Conservation (phyloP, 2,888 invertebrate genomes). For the Apodemia duryi region DNA sequence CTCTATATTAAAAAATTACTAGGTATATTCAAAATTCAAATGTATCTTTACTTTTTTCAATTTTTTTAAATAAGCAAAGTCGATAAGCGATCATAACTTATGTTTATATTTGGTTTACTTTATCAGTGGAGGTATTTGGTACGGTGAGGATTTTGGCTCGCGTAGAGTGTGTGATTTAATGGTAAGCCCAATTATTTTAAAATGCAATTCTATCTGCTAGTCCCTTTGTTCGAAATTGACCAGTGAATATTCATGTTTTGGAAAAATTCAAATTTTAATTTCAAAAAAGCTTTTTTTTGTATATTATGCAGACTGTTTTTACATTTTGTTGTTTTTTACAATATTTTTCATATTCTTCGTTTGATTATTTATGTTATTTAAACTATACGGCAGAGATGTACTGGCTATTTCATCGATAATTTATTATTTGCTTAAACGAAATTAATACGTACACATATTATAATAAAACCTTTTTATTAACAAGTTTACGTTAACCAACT, state of each 20-base stretch:
- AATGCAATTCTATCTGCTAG: constrained; percentile 69
- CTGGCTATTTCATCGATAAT: neutral
- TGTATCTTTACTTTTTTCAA: too few relatives aligned
- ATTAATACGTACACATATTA: too few relatives aligned
- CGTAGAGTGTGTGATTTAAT: constrained; percentile 28
- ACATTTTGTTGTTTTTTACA: constrained; percentile 52
- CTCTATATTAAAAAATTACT: too few relatives aligned
- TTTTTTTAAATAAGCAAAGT: too few relatives aligned
- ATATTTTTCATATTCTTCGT: constrained; percentile 31
- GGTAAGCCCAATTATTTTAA: constrained; percentile 32
- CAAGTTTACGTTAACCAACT: too few relatives aligned
- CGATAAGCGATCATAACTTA: too few relatives aligned
- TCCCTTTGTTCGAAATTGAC: constrained; percentile 64
- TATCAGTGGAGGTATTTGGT: too few relatives aligned
- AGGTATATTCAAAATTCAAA: too few relatives aligned
- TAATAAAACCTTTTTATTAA: too few relatives aligned
- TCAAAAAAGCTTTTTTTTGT: constrained; percentile 31
- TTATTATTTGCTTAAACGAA: neutral
- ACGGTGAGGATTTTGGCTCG: neutral
- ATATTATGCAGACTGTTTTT: constrained; percentile 39
- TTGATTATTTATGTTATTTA: constrained; percentile 44
- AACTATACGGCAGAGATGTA: neutral
- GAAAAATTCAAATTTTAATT: constrained; percentile 34
- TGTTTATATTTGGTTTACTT: too few relatives aligned
- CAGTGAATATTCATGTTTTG: constrained; percentile 48